A percentile compares a stretch with the other conserved stretches of the same genome.
phyloP scores from a whole-genome alignment of 1,140 invertebrate species.

The Diuraphis noxia region DNA sequence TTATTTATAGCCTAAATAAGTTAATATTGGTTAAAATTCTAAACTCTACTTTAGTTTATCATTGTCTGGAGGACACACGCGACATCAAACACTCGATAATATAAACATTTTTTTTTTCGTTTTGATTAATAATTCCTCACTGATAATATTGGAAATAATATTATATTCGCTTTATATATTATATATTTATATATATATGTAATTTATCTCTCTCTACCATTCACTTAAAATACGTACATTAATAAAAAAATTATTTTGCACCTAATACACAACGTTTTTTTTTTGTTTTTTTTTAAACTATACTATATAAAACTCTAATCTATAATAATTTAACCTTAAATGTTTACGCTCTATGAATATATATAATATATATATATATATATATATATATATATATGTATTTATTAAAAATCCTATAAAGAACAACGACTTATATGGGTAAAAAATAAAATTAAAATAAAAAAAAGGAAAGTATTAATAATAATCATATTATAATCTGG shows the following conservation, averaged over 20 bases:
- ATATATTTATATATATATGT: background rate
- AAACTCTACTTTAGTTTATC: constrained; percentile 22
- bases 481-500: constrained; percentile 49
- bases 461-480: constrained; percentile 35
- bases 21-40: constrained; percentile 46
- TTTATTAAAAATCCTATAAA: constrained; percentile 40
- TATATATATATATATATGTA: background rate
- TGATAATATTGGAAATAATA: constrained; percentile 17
- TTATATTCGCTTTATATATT: no score
- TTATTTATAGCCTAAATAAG: constrained; percentile 42
- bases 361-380: constrained; percentile 25
- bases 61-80: constrained; percentile 37
- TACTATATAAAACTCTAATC: constrained; percentile 33
- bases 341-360: constrained; percentile 25
- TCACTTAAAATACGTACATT: constrained; percentile 37
- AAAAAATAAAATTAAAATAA: constrained; percentile 25
- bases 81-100: constrained; percentile 29
- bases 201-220: constrained; percentile 6
- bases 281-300: background rate
- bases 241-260: constrained; percentile 34
- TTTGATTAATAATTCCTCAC: constrained; percentile 22
- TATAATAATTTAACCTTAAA: constrained; percentile 43
- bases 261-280: constrained; percentile 26
- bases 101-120: constrained; percentile 37
- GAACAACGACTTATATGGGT: constrained; percentile 40